Percentiles rank a stretch among this genome's conserved stretches.
Conservation (phyloP, 1,140 invertebrate species). For the Drosophila kohkoa region DNA sequence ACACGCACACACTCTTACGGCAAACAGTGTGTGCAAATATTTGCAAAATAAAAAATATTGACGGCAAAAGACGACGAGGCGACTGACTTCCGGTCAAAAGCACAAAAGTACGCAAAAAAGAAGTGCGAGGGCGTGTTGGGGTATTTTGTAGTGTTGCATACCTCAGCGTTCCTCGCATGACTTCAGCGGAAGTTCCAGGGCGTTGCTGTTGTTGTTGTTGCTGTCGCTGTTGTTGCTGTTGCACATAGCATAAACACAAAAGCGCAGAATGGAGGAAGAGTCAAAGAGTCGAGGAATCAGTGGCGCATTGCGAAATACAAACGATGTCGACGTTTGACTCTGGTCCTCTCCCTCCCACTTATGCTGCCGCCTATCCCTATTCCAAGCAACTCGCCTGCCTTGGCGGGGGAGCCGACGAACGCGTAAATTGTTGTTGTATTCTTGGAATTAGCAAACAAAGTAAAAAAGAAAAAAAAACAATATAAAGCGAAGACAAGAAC, state of each 20-base stretch:
- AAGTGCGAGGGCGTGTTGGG: slow-evolving; percentile 44
- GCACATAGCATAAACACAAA: slow-evolving; percentile 58
- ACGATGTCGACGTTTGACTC: slow-evolving; percentile 48
- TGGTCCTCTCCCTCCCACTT: slow-evolving; percentile 23
- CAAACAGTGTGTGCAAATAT: slow-evolving; percentile 43
- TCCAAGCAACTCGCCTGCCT: slow-evolving; percentile 36
- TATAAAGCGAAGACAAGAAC: slow-evolving; percentile 20
- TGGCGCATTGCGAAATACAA: slow-evolving; percentile 71
- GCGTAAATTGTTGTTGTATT: slow-evolving; percentile 81
- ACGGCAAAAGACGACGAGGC: slow-evolving; percentile 46
- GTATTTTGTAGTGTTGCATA: slow-evolving; percentile 55
- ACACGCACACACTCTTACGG: slow-evolving; percentile 7
- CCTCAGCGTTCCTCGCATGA: slow-evolving; percentile 57
- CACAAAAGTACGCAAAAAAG: slow-evolving; percentile 1
- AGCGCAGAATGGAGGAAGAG: slow-evolving; percentile 22
- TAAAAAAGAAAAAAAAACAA: slow-evolving; percentile 31
- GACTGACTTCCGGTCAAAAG: slow-evolving; percentile 77
- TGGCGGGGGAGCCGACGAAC: slow-evolving; percentile 67
- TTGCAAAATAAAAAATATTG: slow-evolving; percentile 47
- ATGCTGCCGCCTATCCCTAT: not conserved
- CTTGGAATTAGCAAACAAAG: slow-evolving; percentile 76
- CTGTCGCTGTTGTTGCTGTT: slow-evolving; percentile 13
- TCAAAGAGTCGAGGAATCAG: slow-evolving; percentile 58
- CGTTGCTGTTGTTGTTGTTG: slow-evolving; percentile 22
- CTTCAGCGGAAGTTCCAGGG: slow-evolving; percentile 74